Evolutionary conservation across 2,888 invertebrate genomes (phyloP), one percentile per base, ranked within the genome.

Genomic region (Aporophyla nigra): DNA sequence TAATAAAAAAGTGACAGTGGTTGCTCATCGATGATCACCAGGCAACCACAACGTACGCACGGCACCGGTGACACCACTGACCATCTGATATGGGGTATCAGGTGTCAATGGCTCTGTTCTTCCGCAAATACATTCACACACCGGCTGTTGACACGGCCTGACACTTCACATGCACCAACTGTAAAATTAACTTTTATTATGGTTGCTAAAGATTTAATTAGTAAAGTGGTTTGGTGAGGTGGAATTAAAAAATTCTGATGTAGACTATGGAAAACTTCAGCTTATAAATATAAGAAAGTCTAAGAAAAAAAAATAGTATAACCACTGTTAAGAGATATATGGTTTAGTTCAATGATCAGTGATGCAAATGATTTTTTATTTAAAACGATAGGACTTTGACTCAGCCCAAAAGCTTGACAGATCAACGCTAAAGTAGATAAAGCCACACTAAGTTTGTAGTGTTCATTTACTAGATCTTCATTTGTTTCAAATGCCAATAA

Each of bases 71-170:
- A 70, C 74, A 84, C 78, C 73, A 63, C 49, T 61, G 65, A 63
- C 54, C 71, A 83, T 78, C 63, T 40, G 80, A 80, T 78, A 68
- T 58, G 68, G 53, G 76, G 91, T 94, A 91, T 95, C 94, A 78
- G 7, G 51, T 80, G 19, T 76, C 79, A 40, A 54, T 66, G 58
- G 75, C 53, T 33, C 24, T 53, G 62, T 92, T 74, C 93, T 95
- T 95, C 95, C 95, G 93, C 92, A 91, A 93, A 90, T 90, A 89
- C 81, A 86, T 89, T 86, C 84, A 78, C 84, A 82, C 84, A 84
- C 83, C 27, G 83, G 53, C 84, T 82, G 75, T 82, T 84, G 90
- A 90, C 90, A 90, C 88, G 87, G 86, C 86, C 84, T 86, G 88
- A 90, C 90, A 88, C 90, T 87, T 89, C 89, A 87, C 86, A 86